phyloP scores from a whole-genome alignment of 2,888 invertebrate species.

The Ophion slaviceki region DNA sequence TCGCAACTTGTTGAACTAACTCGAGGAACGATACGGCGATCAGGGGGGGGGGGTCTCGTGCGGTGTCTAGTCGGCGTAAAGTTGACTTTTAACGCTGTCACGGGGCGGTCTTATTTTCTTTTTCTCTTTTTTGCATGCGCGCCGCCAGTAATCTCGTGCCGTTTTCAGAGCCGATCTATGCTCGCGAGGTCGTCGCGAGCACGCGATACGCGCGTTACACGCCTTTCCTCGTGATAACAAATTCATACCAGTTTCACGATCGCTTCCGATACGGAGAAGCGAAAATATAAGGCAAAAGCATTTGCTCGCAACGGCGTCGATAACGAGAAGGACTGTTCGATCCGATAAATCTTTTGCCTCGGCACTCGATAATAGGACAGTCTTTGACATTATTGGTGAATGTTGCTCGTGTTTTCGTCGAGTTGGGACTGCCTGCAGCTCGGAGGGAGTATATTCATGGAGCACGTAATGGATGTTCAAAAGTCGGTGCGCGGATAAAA shows the following conservation, averaged over 20 bases:
- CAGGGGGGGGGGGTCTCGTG: conserved; percentile 7
- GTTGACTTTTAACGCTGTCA: conserved; percentile 51
- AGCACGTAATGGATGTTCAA: conserved; percentile 3
- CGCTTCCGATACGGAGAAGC: conserved; percentile 4
- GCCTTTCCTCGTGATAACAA: conserved; percentile 42
- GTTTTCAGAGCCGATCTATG: conserved; percentile 49
- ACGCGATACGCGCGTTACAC: conserved; percentile 52
- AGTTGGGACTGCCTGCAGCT: not conserved
- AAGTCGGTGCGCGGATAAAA: not conserved
- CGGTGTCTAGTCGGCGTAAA: conserved; percentile 40
- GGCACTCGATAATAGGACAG: conserved; percentile 10
- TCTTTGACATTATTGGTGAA: conserved; percentile 24
- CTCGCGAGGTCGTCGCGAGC: conserved; percentile 44
- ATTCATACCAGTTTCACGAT: conserved; percentile 51
- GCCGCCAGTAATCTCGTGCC: conserved; percentile 50
- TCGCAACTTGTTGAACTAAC: conserved; percentile 61
- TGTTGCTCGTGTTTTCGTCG: conserved; percentile 4
- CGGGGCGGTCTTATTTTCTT: conserved; percentile 43
- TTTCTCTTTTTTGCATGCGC: conserved; percentile 10
- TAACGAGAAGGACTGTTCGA: conserved; percentile 5
- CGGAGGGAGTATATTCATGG: not conserved
- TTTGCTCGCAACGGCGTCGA: conserved; percentile 17
- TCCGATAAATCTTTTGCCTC: conserved; percentile 26
- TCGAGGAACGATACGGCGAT: conserved; percentile 17
- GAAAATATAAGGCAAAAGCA: conserved; percentile 12